Evolutionary conservation across 2,888 invertebrate species (phyloP), one percentile per base, ranked within the genome.

Genomic region (Acanthopleura granulata): DNA sequence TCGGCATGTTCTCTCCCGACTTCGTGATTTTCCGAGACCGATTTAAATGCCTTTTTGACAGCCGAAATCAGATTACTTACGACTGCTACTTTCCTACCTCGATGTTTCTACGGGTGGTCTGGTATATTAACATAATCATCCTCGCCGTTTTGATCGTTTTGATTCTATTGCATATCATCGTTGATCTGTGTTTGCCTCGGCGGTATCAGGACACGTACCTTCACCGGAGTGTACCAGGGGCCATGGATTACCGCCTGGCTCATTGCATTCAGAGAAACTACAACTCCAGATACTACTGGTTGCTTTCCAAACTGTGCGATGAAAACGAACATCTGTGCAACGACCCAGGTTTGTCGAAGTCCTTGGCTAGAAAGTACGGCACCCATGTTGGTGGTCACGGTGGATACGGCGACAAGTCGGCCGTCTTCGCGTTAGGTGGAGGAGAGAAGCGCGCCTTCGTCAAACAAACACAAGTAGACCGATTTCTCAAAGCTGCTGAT

Each of bases 271-370:
- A 66, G 29, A 22, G 66, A 27, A 66, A 66, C 29, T 27, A 66
- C 66, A 66, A 66, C 66, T 25, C 66, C 25, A 66, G 66, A 27
- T 27, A 66, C 25, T 66, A 66, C 29, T 66, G 66, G 66, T 12
- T 66, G 25, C 16, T 66, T 27, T 66, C 66, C 1, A 66, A 66
- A 27, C 66, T 66, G 4, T 66, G 66, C 29, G 22, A 22, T 15
- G 66, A 66, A 27, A 66, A 66, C 66, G 66, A 66, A 66, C 27
- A 27, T 14, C 22, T 66, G 1, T 27, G 25, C 25, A 16, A 22
- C 25, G 66, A 66, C 25, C 25, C 66, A 27, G 66, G 66, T 1
- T 16, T 66, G 22, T 22, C 66, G 6, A 22, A 27, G 29, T 22
- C 66, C 3, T 14, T 66, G 25, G 66, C 66, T 27, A 66, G 66